phyloP scores from a whole-genome alignment of 1,140 invertebrate genomes.

The Anastrepha ludens region DNA sequence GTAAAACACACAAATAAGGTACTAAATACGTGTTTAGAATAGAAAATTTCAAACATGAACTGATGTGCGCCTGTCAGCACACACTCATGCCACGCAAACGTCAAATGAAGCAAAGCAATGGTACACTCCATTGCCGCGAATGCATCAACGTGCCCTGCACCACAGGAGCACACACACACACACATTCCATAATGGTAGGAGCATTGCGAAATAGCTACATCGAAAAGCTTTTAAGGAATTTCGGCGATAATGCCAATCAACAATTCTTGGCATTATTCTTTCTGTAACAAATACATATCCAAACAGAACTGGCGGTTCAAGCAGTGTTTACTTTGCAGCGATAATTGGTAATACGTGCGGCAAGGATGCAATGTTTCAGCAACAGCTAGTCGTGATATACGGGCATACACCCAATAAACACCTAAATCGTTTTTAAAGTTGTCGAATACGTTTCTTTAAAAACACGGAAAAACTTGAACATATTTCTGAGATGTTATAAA shows the following conservation, averaged over 20 bases:
- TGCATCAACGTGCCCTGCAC: not conserved
- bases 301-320: not conserved
- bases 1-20: no score
- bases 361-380: not conserved
- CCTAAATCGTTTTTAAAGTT: no score
- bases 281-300: not conserved
- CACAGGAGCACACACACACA: not conserved
- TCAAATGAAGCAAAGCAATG: not conserved
- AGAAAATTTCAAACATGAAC: not conserved
- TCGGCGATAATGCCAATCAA: not conserved
- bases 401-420: no score
- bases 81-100: not conserved
- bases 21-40: no score
- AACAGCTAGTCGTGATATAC: no score
- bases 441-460: no score
- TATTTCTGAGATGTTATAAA: no score
- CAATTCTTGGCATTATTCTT: not conserved
- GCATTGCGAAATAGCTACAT: not conserved
- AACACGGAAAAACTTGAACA: no score
- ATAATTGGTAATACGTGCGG: not conserved
- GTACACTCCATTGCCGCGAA: not conserved
- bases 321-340: not conserved
- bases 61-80: not conserved
- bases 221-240: conserved; percentile 33
- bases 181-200: not conserved